Percentiles rank a stretch among this genome's conserved stretches.
These are phyloP conservation scores for Umimayanthus chanpuru DNA, from an alignment of 92 coral and sea anemone species.

Conservation along the genomic window DNA sequence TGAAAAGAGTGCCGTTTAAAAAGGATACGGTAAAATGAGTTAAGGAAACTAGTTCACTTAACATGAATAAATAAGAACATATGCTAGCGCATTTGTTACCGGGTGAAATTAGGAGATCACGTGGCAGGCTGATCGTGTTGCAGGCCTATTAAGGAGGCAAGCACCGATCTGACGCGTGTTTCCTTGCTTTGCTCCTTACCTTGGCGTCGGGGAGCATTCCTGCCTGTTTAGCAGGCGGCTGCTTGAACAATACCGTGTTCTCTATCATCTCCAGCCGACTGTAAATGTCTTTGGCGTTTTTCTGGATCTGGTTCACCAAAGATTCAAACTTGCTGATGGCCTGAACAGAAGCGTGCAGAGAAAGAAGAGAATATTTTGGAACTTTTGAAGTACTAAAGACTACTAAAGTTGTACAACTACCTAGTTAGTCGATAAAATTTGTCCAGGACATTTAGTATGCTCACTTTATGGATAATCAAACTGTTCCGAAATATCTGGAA, in stretches of 20 bases:
- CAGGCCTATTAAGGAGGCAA: not conserved
- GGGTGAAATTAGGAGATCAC: not conserved
- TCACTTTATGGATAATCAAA: too few species aligned
- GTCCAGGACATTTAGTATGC: not conserved
- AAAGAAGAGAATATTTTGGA: not conserved
- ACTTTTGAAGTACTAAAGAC: not conserved
- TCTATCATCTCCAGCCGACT: constrained; percentile 91
- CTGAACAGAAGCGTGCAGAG: constrained; percentile 44
- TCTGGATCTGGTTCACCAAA: constrained; percentile 96
- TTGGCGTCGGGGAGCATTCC: constrained; percentile 85
- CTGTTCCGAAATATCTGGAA: too few species aligned
- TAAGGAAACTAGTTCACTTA: not conserved
- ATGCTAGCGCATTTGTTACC: not conserved
- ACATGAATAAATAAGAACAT: too few species aligned
- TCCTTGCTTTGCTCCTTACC: constrained; percentile 40
- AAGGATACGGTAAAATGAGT: not conserved
- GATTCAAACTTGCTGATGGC: constrained; percentile 99
- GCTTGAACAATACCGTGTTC: constrained; percentile 80
- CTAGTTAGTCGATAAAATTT: not conserved
- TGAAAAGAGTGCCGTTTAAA: too few species aligned
- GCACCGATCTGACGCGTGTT: not conserved
- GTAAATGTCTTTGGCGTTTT: constrained; percentile 98
- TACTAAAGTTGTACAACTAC: not conserved
- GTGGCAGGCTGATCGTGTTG: not conserved
- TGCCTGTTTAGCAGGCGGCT: constrained; percentile 75